Evolutionary conservation across 1,140 invertebrate species (phyloP).

Genomic region (Ips typographus): DNA sequence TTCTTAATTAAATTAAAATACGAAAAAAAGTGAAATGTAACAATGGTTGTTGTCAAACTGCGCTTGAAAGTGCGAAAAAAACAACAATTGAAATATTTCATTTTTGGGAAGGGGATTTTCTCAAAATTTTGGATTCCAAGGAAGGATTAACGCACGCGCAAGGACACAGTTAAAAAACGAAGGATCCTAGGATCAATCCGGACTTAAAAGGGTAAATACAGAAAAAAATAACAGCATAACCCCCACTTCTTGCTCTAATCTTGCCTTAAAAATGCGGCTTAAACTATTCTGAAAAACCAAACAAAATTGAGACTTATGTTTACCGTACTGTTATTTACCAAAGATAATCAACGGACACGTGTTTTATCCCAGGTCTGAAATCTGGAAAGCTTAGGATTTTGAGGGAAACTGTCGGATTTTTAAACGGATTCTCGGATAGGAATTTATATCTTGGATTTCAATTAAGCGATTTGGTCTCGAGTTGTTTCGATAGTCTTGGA

Average conservation of each 20-base stretch:
- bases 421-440: constrained; percentile 8
- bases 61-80: background rate
- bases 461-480: background rate
- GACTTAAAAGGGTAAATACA: constrained; percentile 19
- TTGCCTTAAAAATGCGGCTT: background rate
- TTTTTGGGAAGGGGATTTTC: background rate
- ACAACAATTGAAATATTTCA: background rate
- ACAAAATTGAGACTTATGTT: background rate
- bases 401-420: background rate
- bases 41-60: background rate
- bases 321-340: background rate
- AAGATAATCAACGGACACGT: constrained; percentile 1
- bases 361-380: constrained; percentile 35
- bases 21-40: background rate
- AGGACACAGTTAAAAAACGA: constrained; percentile 5
- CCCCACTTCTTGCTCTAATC: background rate
- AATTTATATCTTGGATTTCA: background rate
- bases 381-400: constrained; percentile 24
- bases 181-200: constrained; percentile 12
- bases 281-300: background rate
- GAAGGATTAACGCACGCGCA: background rate
- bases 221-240: constrained; percentile 2
- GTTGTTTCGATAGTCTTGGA: constrained; percentile 14
- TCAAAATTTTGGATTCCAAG: background rate
- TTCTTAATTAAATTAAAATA: constrained; percentile 1